Conservation (phyloP, 1,140 invertebrate species). For the Aporrectodea caliginosa region DNA sequence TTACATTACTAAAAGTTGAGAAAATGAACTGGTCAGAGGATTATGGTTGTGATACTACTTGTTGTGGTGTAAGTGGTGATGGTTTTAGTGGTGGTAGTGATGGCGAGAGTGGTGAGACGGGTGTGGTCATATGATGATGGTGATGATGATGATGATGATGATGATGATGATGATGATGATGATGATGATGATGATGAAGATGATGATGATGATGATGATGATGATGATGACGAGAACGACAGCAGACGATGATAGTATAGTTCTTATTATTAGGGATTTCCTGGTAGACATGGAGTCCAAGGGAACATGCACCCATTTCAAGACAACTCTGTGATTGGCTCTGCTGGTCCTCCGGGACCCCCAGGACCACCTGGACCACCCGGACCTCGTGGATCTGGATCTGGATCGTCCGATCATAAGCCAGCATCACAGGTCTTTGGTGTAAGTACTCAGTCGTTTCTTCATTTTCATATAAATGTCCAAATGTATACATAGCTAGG, state of each 20-base stretch:
- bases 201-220: constrained; percentile 2
- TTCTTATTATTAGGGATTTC: background rate
- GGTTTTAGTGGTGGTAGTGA: too few species aligned
- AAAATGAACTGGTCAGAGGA: too few species aligned
- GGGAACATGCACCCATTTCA: background rate
- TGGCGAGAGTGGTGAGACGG: too few species aligned
- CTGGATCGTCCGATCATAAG: background rate
- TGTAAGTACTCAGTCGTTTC: background rate
- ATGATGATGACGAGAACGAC: background rate
- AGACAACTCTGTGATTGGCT: background rate
- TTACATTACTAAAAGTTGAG: too few species aligned
- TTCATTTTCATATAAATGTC: too few species aligned
- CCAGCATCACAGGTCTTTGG: background rate
- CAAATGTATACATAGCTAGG: too few species aligned
- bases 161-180: constrained; percentile 3
- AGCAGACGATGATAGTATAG: too few species aligned
- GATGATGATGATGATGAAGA: background rate
- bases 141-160: constrained; percentile 9
- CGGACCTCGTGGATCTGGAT: background rate
- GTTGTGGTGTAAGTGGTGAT: too few species aligned
- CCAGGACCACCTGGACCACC: background rate
- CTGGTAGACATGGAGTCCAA: background rate
- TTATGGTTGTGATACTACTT: too few species aligned
- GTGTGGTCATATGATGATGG: too few species aligned
- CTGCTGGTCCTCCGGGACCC: too few species aligned